Percentiles rank a stretch among this genome's conserved stretches.
These are phyloP conservation scores for Dinoponera quadriceps DNA, from an alignment of 1,140 invertebrate genomes.

Conservation along the genomic window DNA sequence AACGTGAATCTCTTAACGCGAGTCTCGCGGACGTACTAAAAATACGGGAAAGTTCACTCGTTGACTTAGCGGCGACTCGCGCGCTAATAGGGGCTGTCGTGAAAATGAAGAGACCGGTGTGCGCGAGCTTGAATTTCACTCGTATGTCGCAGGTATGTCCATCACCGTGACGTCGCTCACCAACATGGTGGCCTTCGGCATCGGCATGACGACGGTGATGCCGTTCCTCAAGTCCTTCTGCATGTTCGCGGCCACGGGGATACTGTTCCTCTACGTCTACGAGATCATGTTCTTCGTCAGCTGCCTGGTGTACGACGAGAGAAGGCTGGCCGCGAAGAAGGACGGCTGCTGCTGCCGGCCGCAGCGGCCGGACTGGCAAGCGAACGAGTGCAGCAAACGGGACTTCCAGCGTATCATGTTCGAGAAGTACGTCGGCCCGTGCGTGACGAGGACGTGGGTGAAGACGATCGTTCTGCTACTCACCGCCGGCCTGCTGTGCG, in stretches of 20 bases:
- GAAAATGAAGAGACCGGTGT: background rate
- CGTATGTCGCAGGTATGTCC: constrained; percentile 83
- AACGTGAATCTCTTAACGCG: constrained; percentile 1
- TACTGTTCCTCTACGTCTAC: constrained; percentile 86
- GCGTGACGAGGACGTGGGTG: constrained; percentile 82
- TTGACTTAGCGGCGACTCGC: too few species aligned
- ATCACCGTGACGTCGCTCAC: constrained; percentile 90
- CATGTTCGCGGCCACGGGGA: constrained; percentile 85
- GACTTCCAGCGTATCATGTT: constrained; percentile 85
- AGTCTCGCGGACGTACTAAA: background rate
- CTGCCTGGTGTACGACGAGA: constrained; percentile 86
- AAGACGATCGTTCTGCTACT: constrained; percentile 84
- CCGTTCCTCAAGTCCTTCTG: constrained; percentile 86
- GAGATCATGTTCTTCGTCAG: constrained; percentile 87
- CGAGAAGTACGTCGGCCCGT: constrained; percentile 84
- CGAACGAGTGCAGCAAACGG: constrained; percentile 84
- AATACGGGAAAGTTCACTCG: background rate
- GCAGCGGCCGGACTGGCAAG: constrained; percentile 82
- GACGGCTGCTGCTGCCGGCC: constrained; percentile 85
- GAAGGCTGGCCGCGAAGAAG: constrained; percentile 81
- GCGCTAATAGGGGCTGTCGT: background rate
- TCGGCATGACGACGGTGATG: constrained; percentile 87
- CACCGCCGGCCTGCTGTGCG: constrained; percentile 74
- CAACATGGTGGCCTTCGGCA: constrained; percentile 88
- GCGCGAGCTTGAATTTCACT: background rate